Base-by-base conservation (phyloP, 2,888 invertebrate genomes). In the Malacosoma neustria region DNA sequence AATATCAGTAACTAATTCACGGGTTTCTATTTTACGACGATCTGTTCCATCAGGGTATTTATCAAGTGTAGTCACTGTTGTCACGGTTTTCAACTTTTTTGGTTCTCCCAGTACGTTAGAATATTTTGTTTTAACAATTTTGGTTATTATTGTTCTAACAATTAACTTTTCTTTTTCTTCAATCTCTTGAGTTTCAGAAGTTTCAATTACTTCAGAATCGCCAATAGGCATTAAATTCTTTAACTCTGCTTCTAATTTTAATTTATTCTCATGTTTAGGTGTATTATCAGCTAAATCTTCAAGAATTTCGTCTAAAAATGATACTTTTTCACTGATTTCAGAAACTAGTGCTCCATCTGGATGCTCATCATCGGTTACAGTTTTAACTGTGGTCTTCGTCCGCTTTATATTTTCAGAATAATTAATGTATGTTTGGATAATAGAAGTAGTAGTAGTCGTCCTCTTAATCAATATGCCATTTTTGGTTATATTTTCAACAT, bases 311-410 rank as follows among this genome's bases (percentile, higher is more conserved):
- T 84, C 82, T 13, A 61, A 39, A 3, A 75, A 43, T 5, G 72
- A 67, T 7, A 74, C 58, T 46, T 73, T 79, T 61, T 81, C 76
- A 51, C 63, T 75, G 2, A 72, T 75, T 54, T 67, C 77, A 14
- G 68, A 72, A 7, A 67, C 54, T 9, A 77, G 46, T 12, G 76
- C 67, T 4, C 81, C 77, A 60, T 82, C 75, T 2, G 77, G 76
- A 46, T 75, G 59, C 54, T 73, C 71, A 48, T 86, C 85, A 63
- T 77, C 76, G 13, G 58, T 60, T 3, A 67, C 46, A 3, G 73
- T 82, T 42, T 51, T 71, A 0, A 69, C 56, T n/a, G 62, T 76
- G 6, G 61, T 75, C 54, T 75, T 77, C 9, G 62, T 61, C 49
- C 74, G 64, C 42, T 65, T 72, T 3, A 67, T 44, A 36, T 63